Base-by-base conservation (phyloP, 2,888 invertebrate genomes). In the Tortrix viridana region DNA sequence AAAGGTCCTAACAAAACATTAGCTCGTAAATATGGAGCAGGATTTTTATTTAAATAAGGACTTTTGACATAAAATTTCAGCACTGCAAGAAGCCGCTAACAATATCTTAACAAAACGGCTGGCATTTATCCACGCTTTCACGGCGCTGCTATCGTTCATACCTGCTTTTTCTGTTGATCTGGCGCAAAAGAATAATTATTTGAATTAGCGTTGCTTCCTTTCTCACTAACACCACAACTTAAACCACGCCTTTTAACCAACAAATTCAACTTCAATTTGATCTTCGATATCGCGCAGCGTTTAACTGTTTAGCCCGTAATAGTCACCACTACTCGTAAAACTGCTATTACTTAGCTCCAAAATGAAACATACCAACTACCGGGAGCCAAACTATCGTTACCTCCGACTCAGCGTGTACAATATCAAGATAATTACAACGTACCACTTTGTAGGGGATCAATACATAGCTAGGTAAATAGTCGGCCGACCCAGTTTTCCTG, bases 391-490 rank as follows among this genome's bases (percentile, higher is more conserved):
- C 53, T 54, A 23, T 54, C 52, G 52, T 38, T 18, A 43, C 7
- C 41, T 5, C 53, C 9, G 16, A 0, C 47, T 14, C n/a, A 49
- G 23, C 4, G 20, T 22, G 49, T 49, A 22, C 52, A 22, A 16
- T 41, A 16, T 52, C 38, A 16, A 14, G 23, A n/a, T 22, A 23
- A 41, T 53, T 22, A 53, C 53, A 41, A 7, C 41, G 53, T 43
- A 23, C 43, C 43, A 43, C 43, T 43, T 43, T 43, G 41, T 23
- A 23, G 16, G 18, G 41, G 53, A 54, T 54, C 53, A 43, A 54
- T 54, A 54, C 53, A 43, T n/a, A 43, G 19, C 53, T 54, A 18
- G 14, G 43, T 23, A 43, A 41, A 53, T 43, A 53, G 20, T 14
- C 52, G 41, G 0, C 18, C 52, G 52, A 19, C 52, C 52, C n/a